phyloP scores from a whole-genome alignment of 2,888 invertebrate genomes.

The Dynastes hyllus region DNA sequence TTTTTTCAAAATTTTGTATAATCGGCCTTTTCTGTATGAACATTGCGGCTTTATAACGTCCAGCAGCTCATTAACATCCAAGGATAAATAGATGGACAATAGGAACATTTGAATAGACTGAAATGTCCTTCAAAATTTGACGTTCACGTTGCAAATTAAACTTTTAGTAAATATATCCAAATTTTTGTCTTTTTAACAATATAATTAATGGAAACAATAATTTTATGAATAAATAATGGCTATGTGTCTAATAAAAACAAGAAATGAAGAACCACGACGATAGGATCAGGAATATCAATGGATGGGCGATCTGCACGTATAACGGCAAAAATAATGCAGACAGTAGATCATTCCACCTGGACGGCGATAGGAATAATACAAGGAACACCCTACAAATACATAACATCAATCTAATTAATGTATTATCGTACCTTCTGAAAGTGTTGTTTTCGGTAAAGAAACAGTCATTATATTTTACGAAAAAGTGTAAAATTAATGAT shows the following conservation, averaged over 20 bases:
- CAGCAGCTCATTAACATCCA: neutral
- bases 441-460: conserved; percentile 19
- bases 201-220: neutral
- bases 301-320: conserved; percentile 18
- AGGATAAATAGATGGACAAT: neutral
- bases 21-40: too few species aligned
- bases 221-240: conserved; percentile 18
- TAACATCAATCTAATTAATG: neutral
- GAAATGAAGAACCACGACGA: conserved; percentile 26
- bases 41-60: too few species aligned
- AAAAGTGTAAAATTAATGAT: neutral
- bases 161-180: conserved; percentile 11
- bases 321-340: conserved; percentile 1
- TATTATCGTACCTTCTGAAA: neutral
- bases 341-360: neutral
- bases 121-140: conserved; percentile 37
- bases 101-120: conserved; percentile 16
- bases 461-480: neutral
- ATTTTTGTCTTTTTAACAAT: conserved; percentile 8
- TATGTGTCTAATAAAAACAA: neutral
- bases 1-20: too few species aligned
- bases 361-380: neutral
- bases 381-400: neutral
- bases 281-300: neutral
- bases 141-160: neutral